Base-by-base conservation (phyloP, 1,140 invertebrate species). In the Euborellia annulipes region DNA sequence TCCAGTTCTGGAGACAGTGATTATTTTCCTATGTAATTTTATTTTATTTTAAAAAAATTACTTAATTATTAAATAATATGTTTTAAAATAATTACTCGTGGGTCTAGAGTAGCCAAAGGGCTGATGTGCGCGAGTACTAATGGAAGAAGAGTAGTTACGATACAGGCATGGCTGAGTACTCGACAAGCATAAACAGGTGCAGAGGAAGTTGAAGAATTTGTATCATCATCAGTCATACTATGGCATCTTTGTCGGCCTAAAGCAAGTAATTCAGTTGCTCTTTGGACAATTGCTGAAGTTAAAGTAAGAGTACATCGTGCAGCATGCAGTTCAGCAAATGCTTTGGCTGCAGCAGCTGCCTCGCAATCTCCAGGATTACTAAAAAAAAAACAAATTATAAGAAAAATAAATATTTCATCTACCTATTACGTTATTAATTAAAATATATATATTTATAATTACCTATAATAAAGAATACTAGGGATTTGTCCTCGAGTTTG, bases 401-500 rank as follows among this genome's bases (percentile, higher is more conserved):
- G 16, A 13, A 36, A 17, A 46, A 48, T 36, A 36, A 46, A 48
- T 19, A 11, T 38, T n/a, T 48, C 9, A 34, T n/a, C n/a, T n/a
- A n/a, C n/a, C n/a, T n/a, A n/a, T n/a, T n/a, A 42, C 14, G 7
- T 48, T 4, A 39, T 39, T 39, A 39, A 8, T 39, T 8, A 8
- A 20, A 38, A 45, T 23, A 8, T 19, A n/a, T 32, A 8, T 32
- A 32, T 8, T 32, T 32, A 22, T 41, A 36, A 20, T 47, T 55
- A 64, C 55, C 75, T 79, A 57, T 87, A 91, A 62, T 97, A 98
- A 4, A 97, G 69, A 43, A 98, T 78, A 54, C 89, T 81, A 0
- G 94, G 93, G 53, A 98, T 80, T 66, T 98, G 94, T 36, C 94
- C 94, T 32, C 93, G 69, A 0, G 82, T 83, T 52, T 93, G 76